Evolutionary conservation across 2,888 invertebrate genomes (phyloP).

Genomic region (Tyria jacobaeae): DNA sequence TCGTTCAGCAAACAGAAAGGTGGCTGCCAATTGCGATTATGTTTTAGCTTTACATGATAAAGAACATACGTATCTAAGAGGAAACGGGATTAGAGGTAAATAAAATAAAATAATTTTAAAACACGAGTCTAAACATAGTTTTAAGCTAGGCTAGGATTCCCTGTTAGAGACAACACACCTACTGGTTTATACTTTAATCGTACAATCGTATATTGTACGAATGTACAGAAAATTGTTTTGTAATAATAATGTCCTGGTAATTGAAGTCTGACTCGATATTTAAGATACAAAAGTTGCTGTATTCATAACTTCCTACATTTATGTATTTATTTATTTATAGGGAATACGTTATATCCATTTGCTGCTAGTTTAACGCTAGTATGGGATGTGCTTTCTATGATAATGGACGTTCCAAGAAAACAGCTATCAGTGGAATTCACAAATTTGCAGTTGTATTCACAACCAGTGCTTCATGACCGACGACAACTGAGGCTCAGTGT

Average conservation of each 20-base stretch:
- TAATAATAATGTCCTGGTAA: too few species aligned
- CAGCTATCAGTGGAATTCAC: constrained; percentile 89
- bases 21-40: constrained; percentile 25
- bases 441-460: constrained; percentile 86
- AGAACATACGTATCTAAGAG: constrained; percentile 88
- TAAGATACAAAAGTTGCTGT: too few species aligned
- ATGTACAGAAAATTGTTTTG: too few species aligned
- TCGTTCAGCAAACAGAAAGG: neutral
- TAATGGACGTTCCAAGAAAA: constrained; percentile 81
- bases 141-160: too few species aligned
- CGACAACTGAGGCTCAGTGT: constrained; percentile 82
- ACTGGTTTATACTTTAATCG: too few species aligned
- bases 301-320: too few species aligned
- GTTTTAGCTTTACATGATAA: constrained; percentile 71
- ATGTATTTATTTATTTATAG: neutral
- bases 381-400: constrained; percentile 89
- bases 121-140: too few species aligned
- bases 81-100: constrained; percentile 92
- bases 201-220: too few species aligned
- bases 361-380: constrained; percentile 89
- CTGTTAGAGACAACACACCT: too few species aligned
- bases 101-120: neutral
- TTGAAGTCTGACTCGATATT: too few species aligned
- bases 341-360: constrained; percentile 90
- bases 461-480: constrained; percentile 84